Base-by-base conservation (phyloP, 2,113 vertebrate genomes). In the Esox niger region DNA sequence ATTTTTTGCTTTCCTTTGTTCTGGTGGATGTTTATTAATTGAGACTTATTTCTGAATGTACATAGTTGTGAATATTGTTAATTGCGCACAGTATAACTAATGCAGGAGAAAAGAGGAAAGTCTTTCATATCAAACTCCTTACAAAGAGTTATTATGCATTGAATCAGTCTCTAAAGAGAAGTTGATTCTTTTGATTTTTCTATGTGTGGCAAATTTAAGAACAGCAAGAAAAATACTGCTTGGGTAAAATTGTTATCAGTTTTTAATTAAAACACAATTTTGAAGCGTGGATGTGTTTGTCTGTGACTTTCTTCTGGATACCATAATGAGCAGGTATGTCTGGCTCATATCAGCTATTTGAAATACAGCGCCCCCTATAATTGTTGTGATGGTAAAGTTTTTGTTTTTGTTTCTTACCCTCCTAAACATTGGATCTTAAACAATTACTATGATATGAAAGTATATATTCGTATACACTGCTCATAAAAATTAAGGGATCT, bases 21-120 rank as follows among this genome's bases (percentile, higher is more conserved):
- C 82, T 80, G 54, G 61, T 73, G 43, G 26, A 75, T 77, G 75
- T 85, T 81, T 88, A 76, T 77, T 76, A 72, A 85, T 86, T 77
- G 66, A 88, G 80, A 87, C 74, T 87, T 71, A 62, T 77, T 82
- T 88, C 85, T 89, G 84, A 91, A 88, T 92, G 91, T 91, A 92
- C 79, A 92, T 90, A 91, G 82, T 82, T 91, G 86, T 92, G 84
- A 88, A 92, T 92, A 91, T 76, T 82, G 75, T 82, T 79, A 84
- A 86, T 88, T 89, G 86, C 90, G 85, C 82, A 89, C 82, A 59
- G 78, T 72, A 88, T 70, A 76, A 75, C 79, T 82, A 55, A 29
- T 43, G 38, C 71, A 79, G 65, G 76, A 65, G 69, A 64, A 78
- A 64, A 79, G 47, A 71, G 69, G 65, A 79, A 69, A 82, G 47